Base-by-base conservation (phyloP, 2,797 vertebrate species). In the Bufotes viridis region DNA sequence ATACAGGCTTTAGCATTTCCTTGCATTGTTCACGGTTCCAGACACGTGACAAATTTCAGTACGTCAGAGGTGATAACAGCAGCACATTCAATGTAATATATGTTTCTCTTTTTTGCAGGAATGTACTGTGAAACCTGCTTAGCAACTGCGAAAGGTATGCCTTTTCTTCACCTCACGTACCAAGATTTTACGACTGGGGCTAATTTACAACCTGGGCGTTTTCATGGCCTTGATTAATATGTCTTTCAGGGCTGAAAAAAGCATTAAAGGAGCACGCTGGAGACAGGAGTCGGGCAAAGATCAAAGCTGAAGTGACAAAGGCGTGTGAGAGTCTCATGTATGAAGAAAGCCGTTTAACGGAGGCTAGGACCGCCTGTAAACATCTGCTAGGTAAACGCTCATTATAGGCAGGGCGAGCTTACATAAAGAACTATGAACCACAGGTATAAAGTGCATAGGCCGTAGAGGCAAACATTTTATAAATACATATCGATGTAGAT, bases 61-160 rank as follows among this genome's bases (percentile, higher is more conserved):
- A 17, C 17, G 18, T 4, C 18, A 42, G 13, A 72, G 15, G 51
- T 83, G 67, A 69, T 11, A 34, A 42, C 26, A 63, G 79, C 17
- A 11, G 49, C 0, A 42, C 24, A 7, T 24, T 20, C 26, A 70
- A 5, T 10, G 24, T 76, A 22, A 80, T 42, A 6, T 20, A 14
- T 81, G 15, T 80, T 69, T 75, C 2, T 80, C 20, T 82, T 82
- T 78, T 34, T 57, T 78, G 13, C 92, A 95, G 94, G 92, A 49
- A 75, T 86, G 42, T 92, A 93, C 85, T 95, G 95, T 90, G 92
- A 94, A 89, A 94, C 91, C 87, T 95, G 95, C 90, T 90, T 95
- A 42, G 90, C 88, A 84, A 91, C 90, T 60, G 93, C 93, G 82
- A 87, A 79, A 91, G 95, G 94, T 95, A 91, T 55, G 85, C 34